Base-by-base conservation (phyloP, 2,888 invertebrate species). In the Xanthia togata region DNA sequence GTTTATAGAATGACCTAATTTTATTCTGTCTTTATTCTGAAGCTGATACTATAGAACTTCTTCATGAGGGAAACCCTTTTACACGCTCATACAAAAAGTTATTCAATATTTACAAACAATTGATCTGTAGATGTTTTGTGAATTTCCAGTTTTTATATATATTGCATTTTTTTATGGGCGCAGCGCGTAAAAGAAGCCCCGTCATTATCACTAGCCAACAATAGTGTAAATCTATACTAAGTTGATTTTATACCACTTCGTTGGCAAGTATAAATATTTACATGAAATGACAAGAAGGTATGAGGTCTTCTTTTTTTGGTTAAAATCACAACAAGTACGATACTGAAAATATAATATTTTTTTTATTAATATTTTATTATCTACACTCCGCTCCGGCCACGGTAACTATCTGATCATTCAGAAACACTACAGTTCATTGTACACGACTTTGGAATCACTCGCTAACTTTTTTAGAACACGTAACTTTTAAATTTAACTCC, bases 241-340 rank as follows among this genome's bases (percentile, higher is more conserved):
- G 35, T 47, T 57, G 79, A 87, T 85, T 85, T 70, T 65, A 75
- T 38, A 23, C 38, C 73, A 69, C 76, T 78, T 71, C 82, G 83
- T 81, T 76, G 73, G 72, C 74, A 79, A 81, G 64, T 83, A 89
- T 90, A 91, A 90, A 89, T 93, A 94, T 94, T 93, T 93, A 94
- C 93, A 94, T 89, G 92, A 91, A 92, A 92, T 93, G 91, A 92
- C 91, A 91, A 92, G 91, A 91, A 92, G 83, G 90, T 90, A 90
- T 90, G 94, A 93, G 92, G 93, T 94, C 91, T 90, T 93, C 90
- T 93, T 91, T 95, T 96, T 96, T 96, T 95, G 96, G 95, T 96
- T 95, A 92, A 93, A 95, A 96, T 96, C 96, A 96, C 96, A 95
- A 94, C 92, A 93, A 94, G 92, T 94, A 93, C 92, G 91, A 92